Percentiles rank a stretch among this genome's conserved stretches.
These are phyloP conservation scores for Chelon auratus DNA, from an alignment of 2,797 vertebrate genomes.

Conservation along the genomic window DNA sequence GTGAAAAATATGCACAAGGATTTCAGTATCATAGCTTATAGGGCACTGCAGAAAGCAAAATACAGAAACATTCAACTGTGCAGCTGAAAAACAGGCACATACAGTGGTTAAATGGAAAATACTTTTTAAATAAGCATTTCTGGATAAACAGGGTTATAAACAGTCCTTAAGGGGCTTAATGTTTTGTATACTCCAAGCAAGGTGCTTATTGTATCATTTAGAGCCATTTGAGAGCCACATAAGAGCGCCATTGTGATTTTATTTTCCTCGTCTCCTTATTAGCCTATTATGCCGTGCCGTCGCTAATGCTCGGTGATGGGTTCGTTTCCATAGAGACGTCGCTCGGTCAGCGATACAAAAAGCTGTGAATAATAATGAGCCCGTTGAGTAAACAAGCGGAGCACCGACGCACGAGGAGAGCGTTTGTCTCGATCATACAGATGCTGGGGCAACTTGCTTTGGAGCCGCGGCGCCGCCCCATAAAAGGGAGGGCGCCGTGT, in stretches of 20 bases:
- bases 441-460: conserved; percentile 40
- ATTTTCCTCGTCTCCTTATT: conserved; percentile 18
- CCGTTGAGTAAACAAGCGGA: conserved; percentile 34
- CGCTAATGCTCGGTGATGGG: conserved; percentile 43
- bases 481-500: not conserved
- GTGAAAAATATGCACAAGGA: not conserved
- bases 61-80: too few relatives aligned
- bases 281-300: conserved; percentile 41
- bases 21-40: not conserved
- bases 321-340: conserved; percentile 73
- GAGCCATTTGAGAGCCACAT: conserved; percentile 43
- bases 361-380: conserved; percentile 50
- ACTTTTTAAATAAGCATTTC: conserved; percentile 29
- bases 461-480: not conserved
- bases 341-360: conserved; percentile 42
- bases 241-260: conserved; percentile 45
- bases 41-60: too few relatives aligned
- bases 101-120: conserved; percentile 10
- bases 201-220: conserved; percentile 42
- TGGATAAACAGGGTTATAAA: conserved; percentile 20
- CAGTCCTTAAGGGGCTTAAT: conserved; percentile 45
- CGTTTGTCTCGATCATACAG: conserved; percentile 45
- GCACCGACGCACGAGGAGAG: conserved; percentile 14
- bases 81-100: not conserved
- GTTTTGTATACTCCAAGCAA: conserved; percentile 33